Conservation (phyloP, 2,113 vertebrate species). For the Takifugu bimaculatus region DNA sequence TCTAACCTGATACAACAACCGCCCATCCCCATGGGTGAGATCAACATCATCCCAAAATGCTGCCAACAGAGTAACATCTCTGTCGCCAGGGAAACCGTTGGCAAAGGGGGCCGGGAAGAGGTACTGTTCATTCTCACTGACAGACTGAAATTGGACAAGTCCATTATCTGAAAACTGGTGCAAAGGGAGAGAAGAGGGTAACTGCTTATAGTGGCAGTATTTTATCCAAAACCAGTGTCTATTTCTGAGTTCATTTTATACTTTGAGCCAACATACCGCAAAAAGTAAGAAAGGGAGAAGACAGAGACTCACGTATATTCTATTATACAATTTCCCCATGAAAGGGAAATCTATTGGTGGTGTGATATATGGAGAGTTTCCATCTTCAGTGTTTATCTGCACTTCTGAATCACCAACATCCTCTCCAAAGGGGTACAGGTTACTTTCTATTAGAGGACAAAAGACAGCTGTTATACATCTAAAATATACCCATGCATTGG, state of each 20-base stretch:
- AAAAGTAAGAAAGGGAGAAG: neutral
- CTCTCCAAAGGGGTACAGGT: constrained; percentile 73
- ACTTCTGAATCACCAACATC: constrained; percentile 70
- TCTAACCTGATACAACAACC: constrained; percentile 73
- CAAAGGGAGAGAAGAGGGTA: too few relatives aligned
- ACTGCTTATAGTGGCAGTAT: neutral
- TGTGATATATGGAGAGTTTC: constrained; percentile 76
- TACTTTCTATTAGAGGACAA: constrained; percentile 62
- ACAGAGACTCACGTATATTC: constrained; percentile 73
- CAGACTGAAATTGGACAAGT: constrained; percentile 75
- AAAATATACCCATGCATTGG: neutral
- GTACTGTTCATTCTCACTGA: constrained; percentile 70
- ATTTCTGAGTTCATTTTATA: neutral
- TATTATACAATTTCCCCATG: constrained; percentile 69
- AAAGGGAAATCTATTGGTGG: constrained; percentile 73
- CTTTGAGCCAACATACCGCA: neutral
- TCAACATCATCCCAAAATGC: constrained; percentile 82
- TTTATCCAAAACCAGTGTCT: neutral
- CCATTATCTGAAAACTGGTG: constrained; percentile 81
- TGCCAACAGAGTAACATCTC: constrained; percentile 69
- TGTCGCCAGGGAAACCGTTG: constrained; percentile 66
- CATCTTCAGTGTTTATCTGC: constrained; percentile 62
- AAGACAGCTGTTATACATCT: constrained; percentile 12
- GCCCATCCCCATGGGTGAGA: constrained; percentile 70
- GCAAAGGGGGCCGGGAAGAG: constrained; percentile 69